Base-by-base conservation (phyloP, 2,113 vertebrate genomes). In the Cyprinus carpio region DNA sequence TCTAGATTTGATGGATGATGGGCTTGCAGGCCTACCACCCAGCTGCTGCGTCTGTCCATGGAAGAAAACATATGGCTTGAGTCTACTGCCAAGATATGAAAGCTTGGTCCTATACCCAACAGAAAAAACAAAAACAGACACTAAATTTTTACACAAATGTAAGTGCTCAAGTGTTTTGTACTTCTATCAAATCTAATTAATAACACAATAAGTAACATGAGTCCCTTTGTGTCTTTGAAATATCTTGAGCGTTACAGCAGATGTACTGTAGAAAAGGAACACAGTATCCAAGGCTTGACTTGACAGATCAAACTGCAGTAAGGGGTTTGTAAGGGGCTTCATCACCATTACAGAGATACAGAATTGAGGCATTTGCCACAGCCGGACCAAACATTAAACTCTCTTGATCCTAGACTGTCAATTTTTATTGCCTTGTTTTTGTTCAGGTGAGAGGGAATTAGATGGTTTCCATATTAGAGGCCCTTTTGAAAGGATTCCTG, bases 361-460 rank as follows among this genome's bases (percentile, higher is more conserved):
- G 20, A 58, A 51, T 25, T 40, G 15, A 23, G 49, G 37, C 27
- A 84, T 46, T 54, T 37, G 51, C 49, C 40, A 20, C 65, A n/a
- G 23, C 34, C 64, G 75, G 20, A 51, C 60, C 27, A 64, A 60
- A 51, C 27, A 71, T 10, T 80, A 81, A 85, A 60, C 40, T 86
- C 81, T 65, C 29, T 43, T 62, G 62, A 72, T 71, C 11, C 83
- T 43, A 34, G 11, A 37, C 67, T 62, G 69, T 89, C 88, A 71
- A 81, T 85, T 76, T 89, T 87, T 87, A 89, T 85, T 75, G 37
- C 60, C 81, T 83, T 80, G 80, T 86, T 85, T 81, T 72, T 54
- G 43, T 10, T 67, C 23, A 83, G 60, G 43, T 71, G 71, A 85
- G 54, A 72, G 6, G 43, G 54, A 58, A 65, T 34, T 37, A 31